These are phyloP conservation scores for Nineta flava DNA, from an alignment of 2,888 invertebrate species.

Conservation along the genomic window DNA sequence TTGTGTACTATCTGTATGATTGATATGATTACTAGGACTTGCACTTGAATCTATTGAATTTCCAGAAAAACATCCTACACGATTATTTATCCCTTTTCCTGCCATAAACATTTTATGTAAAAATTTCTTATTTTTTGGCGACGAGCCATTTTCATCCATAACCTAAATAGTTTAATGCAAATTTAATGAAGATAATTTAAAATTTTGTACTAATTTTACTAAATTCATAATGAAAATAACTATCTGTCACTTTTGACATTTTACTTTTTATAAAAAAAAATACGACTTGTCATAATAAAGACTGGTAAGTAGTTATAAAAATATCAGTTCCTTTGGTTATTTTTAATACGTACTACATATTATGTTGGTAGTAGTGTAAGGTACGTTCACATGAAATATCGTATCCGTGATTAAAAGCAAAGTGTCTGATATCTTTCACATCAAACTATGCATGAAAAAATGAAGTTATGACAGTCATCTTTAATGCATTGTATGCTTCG, in stretches of 20 bases:
- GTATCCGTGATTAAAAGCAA: too few relatives aligned
- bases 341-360: too few relatives aligned
- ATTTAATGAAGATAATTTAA: neutral
- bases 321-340: too few relatives aligned
- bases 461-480: too few relatives aligned
- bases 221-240: too few relatives aligned
- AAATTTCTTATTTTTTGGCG: constrained; percentile 6
- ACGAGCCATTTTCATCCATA: constrained; percentile 6
- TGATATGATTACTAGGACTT: neutral
- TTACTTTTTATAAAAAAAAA: neutral
- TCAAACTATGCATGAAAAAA: too few relatives aligned
- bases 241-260: neutral
- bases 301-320: too few relatives aligned
- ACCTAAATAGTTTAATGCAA: neutral
- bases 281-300: too few relatives aligned
- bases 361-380: too few relatives aligned
- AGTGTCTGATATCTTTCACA: too few relatives aligned
- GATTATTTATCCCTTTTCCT: constrained; percentile 5
- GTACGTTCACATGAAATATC: too few relatives aligned
- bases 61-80: constrained; percentile 5
- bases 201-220: neutral
- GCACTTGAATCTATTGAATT: constrained; percentile 1
- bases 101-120: constrained; percentile 5
- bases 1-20: neutral
- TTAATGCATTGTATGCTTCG: too few relatives aligned